Percentiles rank a stretch among this genome's conserved stretches.
Conservation (phyloP, 1,140 invertebrate species). For the Zaprionus davidi region DNA sequence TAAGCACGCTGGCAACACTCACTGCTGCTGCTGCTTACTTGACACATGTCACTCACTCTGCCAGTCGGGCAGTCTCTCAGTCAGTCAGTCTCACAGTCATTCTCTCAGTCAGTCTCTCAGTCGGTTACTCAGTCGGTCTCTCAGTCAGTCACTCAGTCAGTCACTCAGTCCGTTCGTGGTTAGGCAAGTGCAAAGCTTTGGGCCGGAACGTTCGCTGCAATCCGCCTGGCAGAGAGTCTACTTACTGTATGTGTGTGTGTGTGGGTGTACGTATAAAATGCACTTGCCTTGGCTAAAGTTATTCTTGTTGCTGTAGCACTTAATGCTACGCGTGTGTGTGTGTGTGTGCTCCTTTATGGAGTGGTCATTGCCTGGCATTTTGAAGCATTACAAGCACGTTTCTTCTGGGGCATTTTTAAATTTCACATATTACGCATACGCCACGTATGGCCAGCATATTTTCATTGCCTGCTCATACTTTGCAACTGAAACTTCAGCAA, state of each 20-base stretch:
- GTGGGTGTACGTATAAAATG: slow-evolving; percentile 44
- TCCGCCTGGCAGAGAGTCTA: slow-evolving; percentile 47
- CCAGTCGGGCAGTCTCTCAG: slow-evolving; percentile 38
- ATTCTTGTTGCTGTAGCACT: slow-evolving; percentile 52
- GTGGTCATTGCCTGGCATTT: slow-evolving; percentile 41
- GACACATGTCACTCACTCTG: slow-evolving; percentile 75
- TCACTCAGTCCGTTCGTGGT: slow-evolving; percentile 31
- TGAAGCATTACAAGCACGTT: slow-evolving; percentile 43
- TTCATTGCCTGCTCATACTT: background rate
- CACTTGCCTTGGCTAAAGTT: slow-evolving; percentile 24
- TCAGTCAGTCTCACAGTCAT: slow-evolving; percentile 58
- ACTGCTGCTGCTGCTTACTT: slow-evolving; percentile 55
- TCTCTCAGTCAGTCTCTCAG: slow-evolving; percentile 46
- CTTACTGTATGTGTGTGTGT: slow-evolving; percentile 25
- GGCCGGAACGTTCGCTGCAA: slow-evolving; percentile 13
- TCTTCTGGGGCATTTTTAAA: slow-evolving; percentile 28
- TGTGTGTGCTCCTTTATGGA: slow-evolving; percentile 30
- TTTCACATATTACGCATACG: slow-evolving; percentile 68
- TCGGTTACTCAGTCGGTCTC: slow-evolving; percentile 43
- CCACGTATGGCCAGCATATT: background rate
- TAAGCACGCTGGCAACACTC: slow-evolving; percentile 55
- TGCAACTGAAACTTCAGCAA: background rate
- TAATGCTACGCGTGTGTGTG: slow-evolving; percentile 40
- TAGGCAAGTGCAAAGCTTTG: slow-evolving; percentile 32
- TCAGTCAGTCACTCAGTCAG: slow-evolving; percentile 43